Base-by-base conservation (phyloP, 1,140 invertebrate species). In the Artemia franciscana region DNA sequence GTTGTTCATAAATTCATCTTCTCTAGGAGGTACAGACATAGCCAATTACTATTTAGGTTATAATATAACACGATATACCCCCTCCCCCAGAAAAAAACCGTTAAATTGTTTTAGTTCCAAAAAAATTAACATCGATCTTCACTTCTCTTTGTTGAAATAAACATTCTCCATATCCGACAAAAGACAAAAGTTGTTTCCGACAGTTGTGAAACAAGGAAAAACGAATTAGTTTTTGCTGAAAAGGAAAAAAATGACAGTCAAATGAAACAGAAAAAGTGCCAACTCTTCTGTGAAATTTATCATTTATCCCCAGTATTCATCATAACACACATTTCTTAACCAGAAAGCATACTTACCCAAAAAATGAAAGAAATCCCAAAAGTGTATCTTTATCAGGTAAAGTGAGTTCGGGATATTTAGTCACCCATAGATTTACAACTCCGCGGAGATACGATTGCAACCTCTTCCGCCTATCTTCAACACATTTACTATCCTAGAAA, bases 391-490 rank as follows among this genome's bases (percentile, higher is more conserved):
- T 82, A 68, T 74, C 80, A 39, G 83, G 81, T 68, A 78, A 79
- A 59, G 78, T 76, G 4, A 89, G 76, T 69, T 84, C 80, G 2
- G 82, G 77, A 69, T 85, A 80, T 67, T 82, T 79, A 67, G 80
- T 78, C 9, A 81, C 70, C 63, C 82, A 70, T 66, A 78, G 78
- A 66, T 84, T 80, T 60, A 90, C 77, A n/a, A 90, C 76, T 70
- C 80, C 78, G 56, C 86, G 77, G 57, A 92, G 73, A 75, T 87
- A 91, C 58, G 78, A 79, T 70, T 91, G 87, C 57, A 92, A 74
- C 59, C 80, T 78, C 65, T 80, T 75, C 24, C 86, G 78, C 65
- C 87, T 75, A 65, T 82, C 80, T 73, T 90, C 86, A 24, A 91
- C 88, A 69, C 90, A 78, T 68, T 80, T 79, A 0, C 83, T 79